Conservation (phyloP, 2,113 vertebrate genomes). For the Microcebus murinus region DNA sequence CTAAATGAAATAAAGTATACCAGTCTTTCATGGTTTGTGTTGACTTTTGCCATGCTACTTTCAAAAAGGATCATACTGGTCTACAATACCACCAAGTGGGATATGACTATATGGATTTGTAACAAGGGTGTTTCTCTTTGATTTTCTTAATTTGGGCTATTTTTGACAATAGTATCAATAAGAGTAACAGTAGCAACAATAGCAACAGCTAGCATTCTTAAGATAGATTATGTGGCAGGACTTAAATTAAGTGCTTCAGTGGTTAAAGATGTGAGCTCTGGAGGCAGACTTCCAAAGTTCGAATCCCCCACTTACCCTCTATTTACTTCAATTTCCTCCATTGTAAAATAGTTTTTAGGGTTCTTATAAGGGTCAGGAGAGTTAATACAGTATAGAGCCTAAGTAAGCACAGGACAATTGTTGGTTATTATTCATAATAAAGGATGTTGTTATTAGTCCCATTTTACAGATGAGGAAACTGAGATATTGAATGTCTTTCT, state of each 20-base stretch:
- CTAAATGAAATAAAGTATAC: fast-evolving
- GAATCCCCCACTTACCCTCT: background rate
- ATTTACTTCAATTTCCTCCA: background rate
- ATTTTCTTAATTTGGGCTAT: background rate
- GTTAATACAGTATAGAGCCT: too few relatives aligned
- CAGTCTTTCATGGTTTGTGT: background rate
- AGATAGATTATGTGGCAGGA: background rate
- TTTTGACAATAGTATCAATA: background rate
- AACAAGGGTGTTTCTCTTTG: background rate
- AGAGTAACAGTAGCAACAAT: too few relatives aligned
- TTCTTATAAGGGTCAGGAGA: background rate
- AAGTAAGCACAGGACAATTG: background rate
- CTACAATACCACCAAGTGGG: too few relatives aligned
- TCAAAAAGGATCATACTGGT: background rate
- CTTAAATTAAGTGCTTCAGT: background rate
- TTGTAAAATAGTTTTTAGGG: background rate
- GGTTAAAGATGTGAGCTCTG: background rate
- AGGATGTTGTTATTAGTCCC: background rate
- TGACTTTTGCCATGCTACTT: background rate
- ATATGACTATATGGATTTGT: fast-evolving
- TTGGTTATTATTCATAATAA: background rate
- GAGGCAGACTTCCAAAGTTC: background rate
- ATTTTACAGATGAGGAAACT: background rate
- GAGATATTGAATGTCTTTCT: background rate
- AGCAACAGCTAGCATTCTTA: background rate